A percentile compares a stretch with the other conserved stretches of the same genome.
These are phyloP conservation scores for Anableps anableps DNA, from an alignment of 2,797 vertebrate species.

Conservation along the genomic window DNA sequence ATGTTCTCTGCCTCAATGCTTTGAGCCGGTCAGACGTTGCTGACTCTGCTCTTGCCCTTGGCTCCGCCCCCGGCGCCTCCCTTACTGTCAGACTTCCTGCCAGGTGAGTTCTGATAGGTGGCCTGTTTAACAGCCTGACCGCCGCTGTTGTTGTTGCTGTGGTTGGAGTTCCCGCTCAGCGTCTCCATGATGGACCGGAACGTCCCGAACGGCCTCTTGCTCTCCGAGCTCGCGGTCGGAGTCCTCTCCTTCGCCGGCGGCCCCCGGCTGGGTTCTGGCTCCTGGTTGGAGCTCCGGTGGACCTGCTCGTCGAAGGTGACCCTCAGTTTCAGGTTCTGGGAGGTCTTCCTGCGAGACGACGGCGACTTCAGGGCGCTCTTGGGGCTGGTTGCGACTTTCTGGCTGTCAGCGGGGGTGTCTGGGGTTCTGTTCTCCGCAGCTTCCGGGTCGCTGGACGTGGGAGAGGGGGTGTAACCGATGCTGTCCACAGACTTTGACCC, in stretches of 20 bases:
- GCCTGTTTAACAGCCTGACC: slow-evolving; percentile 33
- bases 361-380: slow-evolving; percentile 99
- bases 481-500: slow-evolving; percentile 86
- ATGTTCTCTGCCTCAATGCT: slow-evolving; percentile 13
- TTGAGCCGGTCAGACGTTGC: slow-evolving; percentile 72
- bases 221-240: slow-evolving; percentile 71
- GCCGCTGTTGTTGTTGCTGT: slow-evolving; percentile 86
- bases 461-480: slow-evolving; percentile 85
- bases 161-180: slow-evolving; percentile 93
- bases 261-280: slow-evolving; percentile 77
- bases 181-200: slow-evolving; percentile 98
- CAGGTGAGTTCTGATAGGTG: slow-evolving; percentile 84
- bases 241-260: slow-evolving; percentile 81
- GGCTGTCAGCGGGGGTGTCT: slow-evolving; percentile 73
- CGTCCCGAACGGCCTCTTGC: slow-evolving; percentile 89
- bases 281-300: slow-evolving; percentile 82
- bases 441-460: slow-evolving; percentile 89
- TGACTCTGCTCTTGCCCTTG: slow-evolving; percentile 90
- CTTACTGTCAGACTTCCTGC: slow-evolving; percentile 88
- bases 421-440: slow-evolving; percentile 75
- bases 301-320: slow-evolving; percentile 97
- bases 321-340: slow-evolving; percentile 94
- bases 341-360: slow-evolving; percentile 92
- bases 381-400: slow-evolving; percentile 91
- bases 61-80: slow-evolving; percentile 75